Evolutionary conservation across 35 echinoderm and acorn worm species (phyloP).

Genomic region (Antedon bifida): DNA sequence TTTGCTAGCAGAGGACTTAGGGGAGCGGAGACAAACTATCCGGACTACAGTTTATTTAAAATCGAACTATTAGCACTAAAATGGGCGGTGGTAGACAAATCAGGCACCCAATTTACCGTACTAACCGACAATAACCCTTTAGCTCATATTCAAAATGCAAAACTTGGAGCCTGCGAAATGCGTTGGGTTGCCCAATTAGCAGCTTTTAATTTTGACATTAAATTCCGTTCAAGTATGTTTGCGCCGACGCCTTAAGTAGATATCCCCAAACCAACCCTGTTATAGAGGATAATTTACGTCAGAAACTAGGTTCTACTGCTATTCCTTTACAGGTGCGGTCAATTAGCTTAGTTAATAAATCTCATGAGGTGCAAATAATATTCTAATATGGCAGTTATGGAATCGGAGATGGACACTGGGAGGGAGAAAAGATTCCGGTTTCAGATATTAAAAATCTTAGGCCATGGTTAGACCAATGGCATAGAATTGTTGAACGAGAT

Average conservation of each 20-base stretch:
- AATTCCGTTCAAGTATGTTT: conserved; percentile 38
- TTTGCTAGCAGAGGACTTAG: conserved; percentile 33
- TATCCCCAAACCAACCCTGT: not conserved
- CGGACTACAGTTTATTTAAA: conserved; percentile 24
- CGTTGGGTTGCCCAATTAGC: conserved; percentile 33
- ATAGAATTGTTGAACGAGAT: too few species aligned
- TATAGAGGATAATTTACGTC: not conserved
- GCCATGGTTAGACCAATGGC: too few species aligned
- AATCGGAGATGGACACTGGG: too few species aligned
- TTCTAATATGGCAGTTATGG: too few species aligned
- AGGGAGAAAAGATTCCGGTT: too few species aligned
- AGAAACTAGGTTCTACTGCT: too few species aligned
- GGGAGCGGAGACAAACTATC: conserved; percentile 14
- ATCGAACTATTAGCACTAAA: conserved; percentile 41
- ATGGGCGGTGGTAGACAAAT: conserved; percentile 53
- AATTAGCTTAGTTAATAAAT: too few species aligned
- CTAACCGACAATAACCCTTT: conserved; percentile 38
- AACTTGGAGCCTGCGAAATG: conserved; percentile 17
- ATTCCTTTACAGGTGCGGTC: too few species aligned
- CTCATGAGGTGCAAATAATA: too few species aligned
- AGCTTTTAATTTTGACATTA: conserved; percentile 23
- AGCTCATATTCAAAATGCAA: conserved; percentile 20
- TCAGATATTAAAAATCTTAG: too few species aligned
- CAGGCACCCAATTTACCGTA: not conserved
- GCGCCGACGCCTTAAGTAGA: conserved; percentile 28